Evolutionary conservation across 2,888 invertebrate genomes (phyloP), one percentile per base, ranked within the genome.

Genomic region (Melinopterus prodromus): DNA sequence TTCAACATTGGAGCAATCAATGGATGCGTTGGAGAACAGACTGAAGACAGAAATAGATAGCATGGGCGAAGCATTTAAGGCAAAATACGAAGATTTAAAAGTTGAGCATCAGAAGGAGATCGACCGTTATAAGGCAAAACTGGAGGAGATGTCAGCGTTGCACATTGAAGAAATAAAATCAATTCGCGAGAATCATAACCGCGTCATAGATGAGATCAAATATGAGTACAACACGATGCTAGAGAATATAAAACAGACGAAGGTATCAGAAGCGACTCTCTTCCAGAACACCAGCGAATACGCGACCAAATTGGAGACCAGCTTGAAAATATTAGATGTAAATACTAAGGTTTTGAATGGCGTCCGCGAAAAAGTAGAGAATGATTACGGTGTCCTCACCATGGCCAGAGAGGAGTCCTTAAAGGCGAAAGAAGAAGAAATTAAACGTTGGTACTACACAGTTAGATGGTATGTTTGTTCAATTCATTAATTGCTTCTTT

Each of bases 31-130:
- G 0, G 93, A 93, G 86, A 91, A 91, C 81, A 89, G 93, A 83
- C 90, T 93, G 88, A 92, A 91, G 86, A 90, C 90, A 36, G 93
- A 93, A 87, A 90, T 91, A 81, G 91, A 91, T 6, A 90, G 90
- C 82, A 80, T 92, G 3, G 88, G 90, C 0, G 90, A 90, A 82
- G 90, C 90, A 82, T 91, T 91, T 81, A 88, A 90, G 3, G 91
- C 91, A 82, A 92, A 92, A 86, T 89, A 92, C 69, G 86, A 87
- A 75, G 82, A 81, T 36, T 9, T 87, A 1, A 85, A 84, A 76
- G 80, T 82, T 35, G 86, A 87, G 78, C 85, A 88, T 79, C 84
- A 86, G 53, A 81, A 84, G 38, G 88, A 89, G 80, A 81, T 87
- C 6, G 80, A 80, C 16, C 86, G 86, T 80, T 86, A 87, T 80